These are phyloP conservation scores for Acanthornis magna DNA, from an alignment of 2,797 vertebrate genomes.

Conservation along the genomic window DNA sequence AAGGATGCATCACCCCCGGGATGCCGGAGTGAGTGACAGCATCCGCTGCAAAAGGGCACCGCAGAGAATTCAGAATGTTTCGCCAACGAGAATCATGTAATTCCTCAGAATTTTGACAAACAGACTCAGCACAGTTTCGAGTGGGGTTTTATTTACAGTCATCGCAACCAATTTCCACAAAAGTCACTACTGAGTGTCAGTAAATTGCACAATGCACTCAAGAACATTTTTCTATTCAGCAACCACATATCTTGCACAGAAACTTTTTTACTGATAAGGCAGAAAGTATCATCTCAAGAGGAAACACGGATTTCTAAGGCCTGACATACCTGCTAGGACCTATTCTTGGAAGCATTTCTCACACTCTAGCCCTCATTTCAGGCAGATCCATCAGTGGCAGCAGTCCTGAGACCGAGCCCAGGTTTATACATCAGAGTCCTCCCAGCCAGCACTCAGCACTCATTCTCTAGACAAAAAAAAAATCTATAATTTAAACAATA, in stretches of 20 bases:
- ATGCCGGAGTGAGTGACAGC: neutral
- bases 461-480: neutral
- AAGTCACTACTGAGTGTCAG: constrained; percentile 5
- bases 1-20: neutral
- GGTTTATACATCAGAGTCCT: too few species aligned
- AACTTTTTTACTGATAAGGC: neutral
- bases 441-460: neutral
- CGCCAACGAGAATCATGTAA: neutral
- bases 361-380: neutral
- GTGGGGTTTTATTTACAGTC: constrained; percentile 51
- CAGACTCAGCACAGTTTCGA: constrained; percentile 2
- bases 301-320: neutral
- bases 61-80: neutral
- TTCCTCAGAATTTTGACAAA: neutral
- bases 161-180: constrained; percentile 14
- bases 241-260: neutral
- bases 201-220: neutral
- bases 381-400: neutral
- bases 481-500: neutral
- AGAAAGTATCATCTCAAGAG: neutral
- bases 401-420: neutral
- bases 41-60: neutral
- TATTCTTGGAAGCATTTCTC: neutral
- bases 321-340: neutral
- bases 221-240: neutral